Evolutionary conservation across 2,797 vertebrate genomes (phyloP), one percentile per base, ranked within the genome.

Genomic region (Argentina silus): DNA sequence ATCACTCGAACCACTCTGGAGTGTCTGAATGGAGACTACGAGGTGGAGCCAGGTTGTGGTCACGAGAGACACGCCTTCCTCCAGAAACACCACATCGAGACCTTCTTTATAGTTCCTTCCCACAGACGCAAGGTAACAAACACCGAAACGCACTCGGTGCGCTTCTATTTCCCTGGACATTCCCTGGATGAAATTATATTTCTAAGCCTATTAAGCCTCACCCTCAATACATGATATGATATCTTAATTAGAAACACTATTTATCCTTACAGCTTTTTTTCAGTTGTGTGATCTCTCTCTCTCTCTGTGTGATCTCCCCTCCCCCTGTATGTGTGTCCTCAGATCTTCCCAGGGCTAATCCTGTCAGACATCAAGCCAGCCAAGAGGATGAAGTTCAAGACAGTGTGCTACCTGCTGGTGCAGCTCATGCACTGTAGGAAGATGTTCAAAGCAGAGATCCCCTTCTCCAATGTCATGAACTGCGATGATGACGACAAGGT

Each of bases 61-160:
- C 93, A 97, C 1, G 96, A 99, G 93, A 95, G 98, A 81, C 97
- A 98, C 57, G 92, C 93, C 89, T 99, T 98, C 87, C 93, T 99
- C 74, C 96, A 96, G 85, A 95, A 98, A 27, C 97, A 99, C 75
- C 93, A 95, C 83, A 98, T 99, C 1, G 95, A 99, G 93, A 99
- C 98, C 0, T 99, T 96, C 89, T 99, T 99, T 80, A 98, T 99
- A 9, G 97, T 99, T 81, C 98, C 97, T 68, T 98, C 97, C 3
- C 97, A 99, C 90, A 93, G 98, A 78, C 95, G 96, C 67, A 99
- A 99, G 95, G 98, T 99, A 91, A 21, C 43, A 55, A 42, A 27
- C 17, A 6, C 27, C 47, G 10, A 59, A 21, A 67, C 48, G 23
- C n/a, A 69, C n/a, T n/a, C n/a, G n/a, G n/a, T n/a, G n/a, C n/a